Evolutionary conservation across 1,140 invertebrate species (phyloP), one percentile per base, ranked within the genome.

Genomic region (Plectrocnemia conspersa): DNA sequence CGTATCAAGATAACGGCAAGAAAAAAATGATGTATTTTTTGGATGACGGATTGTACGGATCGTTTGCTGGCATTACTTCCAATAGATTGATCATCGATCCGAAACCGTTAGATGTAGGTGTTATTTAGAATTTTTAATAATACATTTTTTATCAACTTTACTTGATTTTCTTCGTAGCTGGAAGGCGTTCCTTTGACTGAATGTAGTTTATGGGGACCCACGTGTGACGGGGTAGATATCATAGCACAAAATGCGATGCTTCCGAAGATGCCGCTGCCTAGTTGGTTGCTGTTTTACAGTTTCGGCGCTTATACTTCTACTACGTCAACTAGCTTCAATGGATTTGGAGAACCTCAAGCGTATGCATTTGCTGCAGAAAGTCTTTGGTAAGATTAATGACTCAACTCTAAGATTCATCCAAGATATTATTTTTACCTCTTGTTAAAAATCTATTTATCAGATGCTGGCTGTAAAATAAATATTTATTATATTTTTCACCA

Each of bases 1-100:
- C 38, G 2, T 6, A 38, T n/a, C 11, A 29, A 15, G 15, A 4
- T 25, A 45, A 40, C 2, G 15, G 21, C 15, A 22, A 32, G 35
- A 23, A 10, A 10, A 79, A 82, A 38, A 82, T 83, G 55, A 97
- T 97, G 93, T 96, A 96, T 73, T 97, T 92, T 76, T 85, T 98
- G 63, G 98, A 98, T 71, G 95, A 99, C 74, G 92, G 97, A 1
- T 89, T 98, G 23, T 98, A 98, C 74, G 96, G 95, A 15, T 96
- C 92, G 19, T 98, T 99, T 77, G 98, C 98, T 75, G 94, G 91
- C 74, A 77, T 97, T 56, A 76, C 98, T 4, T 97, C 93, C 66
- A 93, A 98, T 73, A 93, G 98, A 73, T 87, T 90, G 59, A 70
- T 77, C 13, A 84, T 89, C n/a, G 74, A 73, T 36, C 83, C 89